A percentile compares a stretch with the other conserved stretches of the same genome.
phyloP scores from a whole-genome alignment of 2,888 invertebrate species.

The Pseudococcus viburni region DNA sequence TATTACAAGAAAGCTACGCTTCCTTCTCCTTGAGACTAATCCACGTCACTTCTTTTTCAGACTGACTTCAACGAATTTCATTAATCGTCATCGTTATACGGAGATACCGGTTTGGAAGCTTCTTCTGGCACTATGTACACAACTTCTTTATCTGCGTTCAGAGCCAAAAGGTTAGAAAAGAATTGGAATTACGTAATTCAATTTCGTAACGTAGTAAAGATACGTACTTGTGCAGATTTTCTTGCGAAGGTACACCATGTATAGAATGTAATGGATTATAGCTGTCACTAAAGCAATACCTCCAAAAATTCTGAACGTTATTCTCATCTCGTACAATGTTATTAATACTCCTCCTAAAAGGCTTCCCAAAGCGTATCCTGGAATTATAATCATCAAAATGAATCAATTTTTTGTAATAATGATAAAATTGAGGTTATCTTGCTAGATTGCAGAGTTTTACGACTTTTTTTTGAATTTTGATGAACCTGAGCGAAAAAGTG shows the following conservation, averaged over 20 bases:
- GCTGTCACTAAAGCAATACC: constrained; percentile 28
- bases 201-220: not conserved
- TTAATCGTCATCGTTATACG: constrained; percentile 39
- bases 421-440: not conserved
- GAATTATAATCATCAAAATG: constrained; percentile 64
- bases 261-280: constrained; percentile 41
- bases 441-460: too few relatives aligned
- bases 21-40: not conserved
- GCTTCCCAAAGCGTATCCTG: constrained; percentile 84
- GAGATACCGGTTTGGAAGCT: constrained; percentile 57
- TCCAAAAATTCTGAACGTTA: constrained; percentile 60
- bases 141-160: constrained; percentile 42
- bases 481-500: too few relatives aligned
- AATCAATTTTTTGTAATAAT: not conserved
- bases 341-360: constrained; percentile 77
- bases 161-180: constrained; percentile 1
- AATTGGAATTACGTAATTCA: not conserved
- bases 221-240: constrained; percentile 55
- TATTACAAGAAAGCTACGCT: not conserved
- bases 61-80: not conserved
- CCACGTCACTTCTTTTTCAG: not conserved
- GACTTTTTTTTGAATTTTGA: too few relatives aligned
- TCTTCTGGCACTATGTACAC: constrained; percentile 64
- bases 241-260: constrained; percentile 54
- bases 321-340: constrained; percentile 47